Base-by-base conservation (phyloP, 2,113 vertebrate genomes). In the Sander lucioperca region DNA sequence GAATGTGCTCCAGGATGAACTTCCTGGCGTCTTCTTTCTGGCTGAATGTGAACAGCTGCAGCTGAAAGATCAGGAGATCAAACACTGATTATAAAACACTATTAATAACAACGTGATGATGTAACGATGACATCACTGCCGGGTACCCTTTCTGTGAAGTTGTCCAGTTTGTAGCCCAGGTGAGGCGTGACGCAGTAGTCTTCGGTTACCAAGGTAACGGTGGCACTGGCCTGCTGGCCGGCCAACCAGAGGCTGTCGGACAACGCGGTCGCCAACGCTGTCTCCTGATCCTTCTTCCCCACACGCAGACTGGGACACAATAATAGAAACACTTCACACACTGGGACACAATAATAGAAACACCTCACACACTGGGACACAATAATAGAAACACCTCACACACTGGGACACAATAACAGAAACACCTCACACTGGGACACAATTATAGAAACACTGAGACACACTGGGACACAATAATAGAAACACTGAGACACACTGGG, bases 211-310 rank as follows among this genome's bases (percentile, higher is more conserved):
- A 97, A 94, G 71, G 96, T 96, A 83, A 97, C 8, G 0, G 82
- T 78, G 0, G 95, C 96, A 43, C 90, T 91, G 78, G 58, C 77
- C 3, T 94, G 83, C 21, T 93, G 95, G 23, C 97, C 97, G 0
- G 96, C 95, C 43, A 89, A 93, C 97, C 97, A 99, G n/a, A 98
- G 94, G 76, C 90, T 94, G 77, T 94, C 94, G 0, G 94, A 79
- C 58, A 98, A 72, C 0, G 92, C 94, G 0, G 6, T 56, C 0
- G 95, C 95, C 88, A 99, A 84, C 0, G 93, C 95, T 21, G 6
- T 70, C 0, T 92, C 90, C 83, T 97, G 97, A 3, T 96, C 92
- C 50, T 5, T 58, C 19, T 7, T 77, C 45, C 94, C 91, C 0
- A 95, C 15, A 30, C 64, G 0, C n/a, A 97, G 87, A 72, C 97